Percentiles rank a stretch among this genome's conserved stretches.
phyloP scores from a whole-genome alignment of 2,797 vertebrate species.

The Aplochiton taeniatus region DNA sequence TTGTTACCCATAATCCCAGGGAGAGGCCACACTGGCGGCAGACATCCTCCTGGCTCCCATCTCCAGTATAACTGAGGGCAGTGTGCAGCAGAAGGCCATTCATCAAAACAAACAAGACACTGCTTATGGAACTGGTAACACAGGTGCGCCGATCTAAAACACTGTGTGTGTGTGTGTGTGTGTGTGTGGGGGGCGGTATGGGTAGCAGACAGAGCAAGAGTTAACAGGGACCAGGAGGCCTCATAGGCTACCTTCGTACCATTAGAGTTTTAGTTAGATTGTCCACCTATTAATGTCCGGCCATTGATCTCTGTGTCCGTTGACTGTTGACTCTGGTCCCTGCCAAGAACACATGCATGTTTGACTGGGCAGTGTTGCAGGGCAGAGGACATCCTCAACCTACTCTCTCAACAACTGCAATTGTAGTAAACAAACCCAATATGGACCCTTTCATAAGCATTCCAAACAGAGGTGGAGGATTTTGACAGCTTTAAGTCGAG shows the following conservation, averaged over 20 bases:
- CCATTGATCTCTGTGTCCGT: neutral
- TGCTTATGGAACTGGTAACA: conserved; percentile 3
- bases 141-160: neutral
- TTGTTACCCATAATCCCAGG: conserved; percentile 9
- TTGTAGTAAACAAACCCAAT: too few species aligned
- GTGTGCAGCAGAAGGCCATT: neutral
- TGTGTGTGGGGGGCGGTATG: neutral
- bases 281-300: neutral
- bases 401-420: too few species aligned
- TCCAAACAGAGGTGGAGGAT: too few species aligned
- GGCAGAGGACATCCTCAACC: too few species aligned
- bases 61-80: neutral
- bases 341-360: neutral
- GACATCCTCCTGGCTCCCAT: conserved; percentile 14
- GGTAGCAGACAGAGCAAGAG: neutral
- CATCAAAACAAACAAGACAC: conserved; percentile 12
- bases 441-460: too few species aligned
- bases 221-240: neutral
- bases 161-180: neutral
- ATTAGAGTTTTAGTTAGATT: neutral
- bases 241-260: neutral
- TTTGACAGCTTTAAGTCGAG: too few species aligned
- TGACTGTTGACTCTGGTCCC: conserved; percentile 4
- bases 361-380: neutral
- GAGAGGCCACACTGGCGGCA: conserved; percentile 6